Evolutionary conservation across 2,888 invertebrate species (phyloP).

Genomic region (Graphium colonna): DNA sequence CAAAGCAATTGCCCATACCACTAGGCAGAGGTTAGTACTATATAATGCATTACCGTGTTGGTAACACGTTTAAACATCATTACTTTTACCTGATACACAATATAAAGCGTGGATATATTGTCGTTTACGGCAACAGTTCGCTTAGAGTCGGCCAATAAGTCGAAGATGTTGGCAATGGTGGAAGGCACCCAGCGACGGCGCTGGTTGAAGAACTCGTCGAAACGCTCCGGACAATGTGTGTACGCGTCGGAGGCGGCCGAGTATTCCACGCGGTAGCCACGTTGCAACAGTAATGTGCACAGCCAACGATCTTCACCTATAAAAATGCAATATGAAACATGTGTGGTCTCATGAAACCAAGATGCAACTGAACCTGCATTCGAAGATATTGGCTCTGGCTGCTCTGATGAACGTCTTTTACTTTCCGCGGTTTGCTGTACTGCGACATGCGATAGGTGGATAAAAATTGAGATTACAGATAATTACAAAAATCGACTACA

Average conservation of each 20-base stretch:
- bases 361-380: no score
- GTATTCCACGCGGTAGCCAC: slow-evolving; percentile 95
- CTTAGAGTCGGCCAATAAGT: slow-evolving; percentile 88
- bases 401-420: no score
- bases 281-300: slow-evolving; percentile 93
- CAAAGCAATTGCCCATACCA: no score
- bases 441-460: no score
- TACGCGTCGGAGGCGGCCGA: slow-evolving; percentile 97
- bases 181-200: slow-evolving; percentile 97
- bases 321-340: no score
- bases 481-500: no score
- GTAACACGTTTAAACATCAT: slow-evolving; percentile 4
- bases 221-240: slow-evolving; percentile 95
- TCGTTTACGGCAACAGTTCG: slow-evolving; percentile 91
- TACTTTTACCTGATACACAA: slow-evolving; percentile 79
- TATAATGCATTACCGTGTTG: no score
- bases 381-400: no score
- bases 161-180: slow-evolving; percentile 96
- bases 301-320: slow-evolving; percentile 98
- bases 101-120: slow-evolving; percentile 91
- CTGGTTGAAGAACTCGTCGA: slow-evolving; percentile 96
- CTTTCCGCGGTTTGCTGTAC: no score
- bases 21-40: no score
- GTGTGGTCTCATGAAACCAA: no score
- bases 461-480: no score